Percentiles rank a stretch among this genome's conserved stretches.
These are phyloP conservation scores for Crotalus horridus DNA, from an alignment of 2,113 vertebrate genomes.

Conservation along the genomic window DNA sequence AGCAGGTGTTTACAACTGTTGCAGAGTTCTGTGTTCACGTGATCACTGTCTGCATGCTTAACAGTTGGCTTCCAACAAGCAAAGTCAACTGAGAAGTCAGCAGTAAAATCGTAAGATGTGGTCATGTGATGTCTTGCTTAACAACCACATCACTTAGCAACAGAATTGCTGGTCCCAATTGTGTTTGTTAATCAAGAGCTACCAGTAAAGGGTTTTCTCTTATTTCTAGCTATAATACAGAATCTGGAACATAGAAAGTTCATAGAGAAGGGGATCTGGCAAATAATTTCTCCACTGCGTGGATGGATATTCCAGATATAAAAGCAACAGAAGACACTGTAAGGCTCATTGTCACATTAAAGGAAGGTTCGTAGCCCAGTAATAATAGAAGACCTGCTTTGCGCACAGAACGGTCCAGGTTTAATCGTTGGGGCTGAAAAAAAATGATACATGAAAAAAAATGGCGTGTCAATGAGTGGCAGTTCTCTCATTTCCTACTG, in stretches of 20 bases:
- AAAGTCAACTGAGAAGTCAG: neutral
- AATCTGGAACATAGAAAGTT: neutral
- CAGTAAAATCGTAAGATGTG: neutral
- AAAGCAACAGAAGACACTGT: neutral
- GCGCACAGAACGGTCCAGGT: neutral
- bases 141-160: neutral
- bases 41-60: neutral
- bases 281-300: neutral
- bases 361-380: neutral
- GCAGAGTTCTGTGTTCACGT: neutral
- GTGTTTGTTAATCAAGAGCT: neutral
- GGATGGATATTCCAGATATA: neutral
- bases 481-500: neutral
- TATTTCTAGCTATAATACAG: neutral
- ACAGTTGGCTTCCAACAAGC: neutral
- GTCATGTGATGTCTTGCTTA: neutral
- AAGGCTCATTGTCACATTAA: neutral
- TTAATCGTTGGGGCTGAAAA: neutral
- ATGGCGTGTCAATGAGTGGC: neutral
- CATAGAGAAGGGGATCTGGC: neutral
- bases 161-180: neutral
- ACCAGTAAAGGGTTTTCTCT: neutral
- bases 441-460: neutral
- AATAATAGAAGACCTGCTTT: neutral
- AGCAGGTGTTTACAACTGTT: neutral